Evolutionary conservation across 2,888 invertebrate species (phyloP), one percentile per base, ranked within the genome.

Genomic region (Abscondita cerata): DNA sequence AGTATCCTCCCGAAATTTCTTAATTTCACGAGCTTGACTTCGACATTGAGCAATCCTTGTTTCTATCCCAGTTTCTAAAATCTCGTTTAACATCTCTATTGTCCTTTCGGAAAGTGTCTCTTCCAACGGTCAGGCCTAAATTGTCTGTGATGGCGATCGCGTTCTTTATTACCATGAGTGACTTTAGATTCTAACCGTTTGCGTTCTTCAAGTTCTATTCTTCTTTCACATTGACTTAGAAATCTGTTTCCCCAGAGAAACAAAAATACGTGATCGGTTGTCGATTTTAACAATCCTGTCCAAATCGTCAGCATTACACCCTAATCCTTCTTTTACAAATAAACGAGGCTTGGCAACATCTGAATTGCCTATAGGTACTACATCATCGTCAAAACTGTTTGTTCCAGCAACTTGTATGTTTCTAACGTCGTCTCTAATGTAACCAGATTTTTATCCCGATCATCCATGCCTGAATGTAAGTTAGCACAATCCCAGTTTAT

Each of bases 311-410:
- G 91, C 84, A 81, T 91, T 90, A 0, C 90, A 89, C 0, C 93
- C 93, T 2, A 93, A 82, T 44, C 93, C 84, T 66, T 93, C 93
- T 78, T 92, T 93, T 0, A 92, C 89, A 0, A 93, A 91, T 25
- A 90, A 74, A 68, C 88, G 83, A 2, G 61, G 61, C 34, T 61
- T 64, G 0, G 86, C 86, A 0, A 89, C 87, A 11, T 58, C 64
- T 12, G 56, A 62, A 11, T 57, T 11, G 18, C 58, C 53, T 76
- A 64, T 64, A 18, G 52, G 57, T 16, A 63, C 56, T 15, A 66
- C 62, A 36, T 69, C 83, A 25, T 78, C 72, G 67, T 83, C 81
- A 56, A 78, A 73, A 8, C 46, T 60, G 9, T 55, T 52, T n/a
- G 12, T 20, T 4, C 82, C 78, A 8, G 85, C 84, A 34, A 85